Evolutionary conservation across 2,113 vertebrate species (phyloP).

Genomic region (Microtus pennsylvanicus): DNA sequence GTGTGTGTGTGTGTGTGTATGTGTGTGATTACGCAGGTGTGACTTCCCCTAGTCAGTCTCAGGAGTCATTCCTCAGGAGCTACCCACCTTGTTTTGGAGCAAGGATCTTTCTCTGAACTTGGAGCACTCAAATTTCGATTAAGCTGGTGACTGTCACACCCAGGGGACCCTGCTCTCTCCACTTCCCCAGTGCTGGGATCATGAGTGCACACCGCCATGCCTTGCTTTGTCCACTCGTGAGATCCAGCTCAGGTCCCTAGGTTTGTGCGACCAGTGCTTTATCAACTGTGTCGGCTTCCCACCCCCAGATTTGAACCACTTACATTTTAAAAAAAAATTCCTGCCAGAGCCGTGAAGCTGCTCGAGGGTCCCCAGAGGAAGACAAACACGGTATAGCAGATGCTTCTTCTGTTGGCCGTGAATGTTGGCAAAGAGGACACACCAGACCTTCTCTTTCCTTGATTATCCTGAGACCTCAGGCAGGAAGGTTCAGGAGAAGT

Average conservation of each 20-base stretch:
- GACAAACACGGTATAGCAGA: no score
- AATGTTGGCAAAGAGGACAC: neutral
- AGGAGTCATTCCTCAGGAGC: neutral
- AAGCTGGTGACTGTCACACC: neutral
- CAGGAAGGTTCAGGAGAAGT: neutral
- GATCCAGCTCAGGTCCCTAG: neutral
- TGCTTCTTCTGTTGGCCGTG: neutral
- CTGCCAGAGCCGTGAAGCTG: neutral
- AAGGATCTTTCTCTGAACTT: neutral
- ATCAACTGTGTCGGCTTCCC: no score
- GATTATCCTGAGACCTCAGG: conserved; percentile 4
- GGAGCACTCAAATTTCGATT: neutral
- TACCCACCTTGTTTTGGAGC: neutral
- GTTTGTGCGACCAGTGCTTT: neutral
- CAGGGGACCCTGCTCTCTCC: neutral
- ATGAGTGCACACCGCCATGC: no score
- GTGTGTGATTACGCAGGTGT: neutral
- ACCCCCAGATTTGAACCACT: neutral
- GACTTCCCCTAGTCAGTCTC: neutral
- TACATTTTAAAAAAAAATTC: neutral
- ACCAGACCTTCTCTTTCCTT: conserved; percentile 15
- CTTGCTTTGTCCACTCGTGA: neutral
- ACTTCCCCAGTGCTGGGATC: neutral
- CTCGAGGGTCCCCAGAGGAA: neutral
- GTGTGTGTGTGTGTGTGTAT: no score